phyloP scores from a whole-genome alignment of 23 tunicate genomes.

The Diplosoma virens region DNA sequence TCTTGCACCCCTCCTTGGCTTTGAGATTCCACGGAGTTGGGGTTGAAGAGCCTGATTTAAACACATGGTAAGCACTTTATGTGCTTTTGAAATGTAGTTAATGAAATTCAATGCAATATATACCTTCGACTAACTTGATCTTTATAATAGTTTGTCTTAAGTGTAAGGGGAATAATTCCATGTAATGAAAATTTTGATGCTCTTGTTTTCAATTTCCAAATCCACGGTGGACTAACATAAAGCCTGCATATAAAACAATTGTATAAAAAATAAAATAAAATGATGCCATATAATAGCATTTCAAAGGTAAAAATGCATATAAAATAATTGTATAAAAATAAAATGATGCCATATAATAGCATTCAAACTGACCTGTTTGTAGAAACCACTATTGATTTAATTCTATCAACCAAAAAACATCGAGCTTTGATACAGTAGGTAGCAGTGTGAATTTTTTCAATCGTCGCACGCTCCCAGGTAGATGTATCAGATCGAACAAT shows the following conservation, averaged over 20 bases:
- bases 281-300: not conserved
- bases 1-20: too few species aligned
- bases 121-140: constrained; percentile 30
- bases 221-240: constrained; percentile 64
- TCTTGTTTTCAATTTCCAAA: constrained; percentile 47
- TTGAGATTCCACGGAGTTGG: too few species aligned
- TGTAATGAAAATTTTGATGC: constrained; percentile 35
- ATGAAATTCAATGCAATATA: too few species aligned
- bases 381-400: not conserved
- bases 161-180: constrained; percentile 41
- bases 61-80: too few species aligned
- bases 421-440: not conserved
- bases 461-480: not conserved
- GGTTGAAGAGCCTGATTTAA: too few species aligned
- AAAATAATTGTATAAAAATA: too few species aligned
- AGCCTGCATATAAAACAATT: constrained; percentile 20
- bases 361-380: constrained; percentile 31
- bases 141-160: constrained; percentile 41
- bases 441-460: not conserved
- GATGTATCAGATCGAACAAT: constrained; percentile 11
- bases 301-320: not conserved
- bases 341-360: too few species aligned
- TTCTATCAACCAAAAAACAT: constrained; percentile 24
- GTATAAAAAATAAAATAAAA: not conserved
- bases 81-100: too few species aligned